A percentile compares a stretch with the other conserved stretches of the same genome.
These are phyloP conservation scores for Emmelina monodactyla DNA, from an alignment of 2,888 invertebrate genomes.

Conservation along the genomic window DNA sequence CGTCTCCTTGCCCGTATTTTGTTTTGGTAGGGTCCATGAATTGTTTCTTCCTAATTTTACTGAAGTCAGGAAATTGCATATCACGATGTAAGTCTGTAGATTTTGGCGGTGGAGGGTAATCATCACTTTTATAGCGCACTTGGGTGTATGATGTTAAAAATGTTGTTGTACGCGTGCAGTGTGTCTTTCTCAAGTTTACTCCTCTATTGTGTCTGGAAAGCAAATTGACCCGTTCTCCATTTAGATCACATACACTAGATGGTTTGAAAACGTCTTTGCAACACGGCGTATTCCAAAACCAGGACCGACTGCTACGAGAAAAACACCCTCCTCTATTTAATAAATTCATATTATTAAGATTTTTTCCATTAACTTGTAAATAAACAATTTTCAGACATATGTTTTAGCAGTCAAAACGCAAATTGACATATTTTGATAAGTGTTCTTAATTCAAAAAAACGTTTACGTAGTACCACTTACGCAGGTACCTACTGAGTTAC, in stretches of 20 bases:
- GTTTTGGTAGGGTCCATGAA: conserved; percentile 37
- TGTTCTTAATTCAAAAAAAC: no score
- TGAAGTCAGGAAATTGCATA: conserved; percentile 37
- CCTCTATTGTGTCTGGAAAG: not conserved
- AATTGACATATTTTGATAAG: no score
- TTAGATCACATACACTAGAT: not conserved
- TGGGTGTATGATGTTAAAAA: conserved; percentile 31
- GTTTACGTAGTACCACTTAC: no score
- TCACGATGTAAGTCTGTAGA: conserved; percentile 35
- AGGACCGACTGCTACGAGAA: conserved; percentile 19
- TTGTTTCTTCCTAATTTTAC: conserved; percentile 37
- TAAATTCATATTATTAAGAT: no score
- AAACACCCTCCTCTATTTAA: conserved; percentile 16
- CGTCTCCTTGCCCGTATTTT: conserved; percentile 34
- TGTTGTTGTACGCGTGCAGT: conserved; percentile 13
- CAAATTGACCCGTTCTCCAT: no score
- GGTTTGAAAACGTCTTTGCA: conserved; percentile 20
- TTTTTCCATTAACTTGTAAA: no score
- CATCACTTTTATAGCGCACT: conserved; percentile 30
- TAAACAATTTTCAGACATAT: no score
- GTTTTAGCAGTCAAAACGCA: no score
- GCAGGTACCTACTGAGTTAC: no score
- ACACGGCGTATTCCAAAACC: conserved; percentile 21
- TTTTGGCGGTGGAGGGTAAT: conserved; percentile 22
- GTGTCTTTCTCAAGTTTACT: no score